Percentiles rank a stretch among this genome's conserved stretches.
phyloP scores from a whole-genome alignment of 2,888 invertebrate species.

The Eurytoma adleriae region DNA sequence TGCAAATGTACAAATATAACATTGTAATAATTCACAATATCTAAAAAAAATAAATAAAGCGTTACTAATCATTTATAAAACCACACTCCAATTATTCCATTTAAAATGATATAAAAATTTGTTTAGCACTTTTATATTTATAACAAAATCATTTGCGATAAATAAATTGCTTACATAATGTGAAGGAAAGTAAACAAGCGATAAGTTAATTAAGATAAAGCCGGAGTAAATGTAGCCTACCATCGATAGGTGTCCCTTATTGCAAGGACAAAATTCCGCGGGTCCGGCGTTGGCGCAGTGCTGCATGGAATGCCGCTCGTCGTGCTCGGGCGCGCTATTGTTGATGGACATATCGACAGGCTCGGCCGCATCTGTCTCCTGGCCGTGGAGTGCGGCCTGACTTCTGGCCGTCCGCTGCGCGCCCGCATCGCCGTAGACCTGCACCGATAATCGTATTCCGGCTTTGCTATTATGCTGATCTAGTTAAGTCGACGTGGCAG shows the following conservation, averaged over 20 bases:
- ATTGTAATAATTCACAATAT: too few species aligned
- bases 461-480: constrained; percentile 9
- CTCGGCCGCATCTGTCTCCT: constrained; percentile 67
- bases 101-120: too few species aligned
- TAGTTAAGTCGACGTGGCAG: too few species aligned
- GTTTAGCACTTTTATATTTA: too few species aligned
- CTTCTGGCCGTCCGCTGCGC: background rate
- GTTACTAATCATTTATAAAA: too few species aligned
- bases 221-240: constrained; percentile 2
- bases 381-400: constrained; percentile 32
- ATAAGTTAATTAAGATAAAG: too few species aligned
- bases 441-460: constrained; percentile 19
- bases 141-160: too few species aligned
- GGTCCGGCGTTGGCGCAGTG: constrained; percentile 58
- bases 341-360: constrained; percentile 75
- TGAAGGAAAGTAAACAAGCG: background rate
- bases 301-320: constrained; percentile 56
- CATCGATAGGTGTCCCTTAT: constrained; percentile 44
- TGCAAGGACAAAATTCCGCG: constrained; percentile 56
- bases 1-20: too few species aligned
- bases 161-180: too few species aligned
- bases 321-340: constrained; percentile 60
- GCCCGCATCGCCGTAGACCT: constrained; percentile 43
- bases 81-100: too few species aligned
- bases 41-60: too few species aligned